A percentile compares a stretch with the other conserved stretches of the same genome.
Conservation (phyloP, 2,797 vertebrate genomes). For the Philypnodon macrostomus region DNA sequence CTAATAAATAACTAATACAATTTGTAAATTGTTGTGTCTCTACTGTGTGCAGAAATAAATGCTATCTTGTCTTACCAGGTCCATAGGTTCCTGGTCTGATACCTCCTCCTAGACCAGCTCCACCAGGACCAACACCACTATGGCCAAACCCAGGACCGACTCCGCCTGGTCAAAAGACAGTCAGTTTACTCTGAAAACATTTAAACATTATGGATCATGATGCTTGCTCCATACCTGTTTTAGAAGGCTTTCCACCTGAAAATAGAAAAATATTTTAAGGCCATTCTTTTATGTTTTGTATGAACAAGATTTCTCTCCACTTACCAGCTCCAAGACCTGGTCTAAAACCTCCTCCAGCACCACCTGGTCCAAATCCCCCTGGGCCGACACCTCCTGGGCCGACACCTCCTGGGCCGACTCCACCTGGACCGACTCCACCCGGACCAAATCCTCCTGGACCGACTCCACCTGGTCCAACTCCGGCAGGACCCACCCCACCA, state of each 20-base stretch:
- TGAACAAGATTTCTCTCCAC: not conserved
- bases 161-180: slow-evolving; percentile 21
- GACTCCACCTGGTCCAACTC: too few species aligned
- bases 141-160: slow-evolving; percentile 33
- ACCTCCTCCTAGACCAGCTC: slow-evolving; percentile 20
- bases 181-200: too few species aligned
- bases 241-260: slow-evolving; percentile 61
- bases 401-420: slow-evolving; percentile 15
- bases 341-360: slow-evolving; percentile 21
- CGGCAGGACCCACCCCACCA: too few species aligned
- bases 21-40: too few species aligned
- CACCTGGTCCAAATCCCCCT: slow-evolving; percentile 22
- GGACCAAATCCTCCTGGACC: too few species aligned
- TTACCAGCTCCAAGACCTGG: slow-evolving; percentile 31
- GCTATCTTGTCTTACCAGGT: slow-evolving; percentile 13
- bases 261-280: slow-evolving; percentile 5
- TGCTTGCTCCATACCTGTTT: slow-evolving; percentile 53
- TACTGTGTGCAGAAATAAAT: too few species aligned
- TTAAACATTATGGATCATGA: too few species aligned
- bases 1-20: slow-evolving; percentile 2
- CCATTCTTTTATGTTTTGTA: too few species aligned
- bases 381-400: slow-evolving; percentile 23
- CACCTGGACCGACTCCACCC: slow-evolving; percentile 14
- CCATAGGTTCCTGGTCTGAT: slow-evolving; percentile 36
- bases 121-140: slow-evolving; percentile 28